Evolutionary conservation across 2,888 invertebrate genomes (phyloP).

Genomic region (Ypsolopha sequella): DNA sequence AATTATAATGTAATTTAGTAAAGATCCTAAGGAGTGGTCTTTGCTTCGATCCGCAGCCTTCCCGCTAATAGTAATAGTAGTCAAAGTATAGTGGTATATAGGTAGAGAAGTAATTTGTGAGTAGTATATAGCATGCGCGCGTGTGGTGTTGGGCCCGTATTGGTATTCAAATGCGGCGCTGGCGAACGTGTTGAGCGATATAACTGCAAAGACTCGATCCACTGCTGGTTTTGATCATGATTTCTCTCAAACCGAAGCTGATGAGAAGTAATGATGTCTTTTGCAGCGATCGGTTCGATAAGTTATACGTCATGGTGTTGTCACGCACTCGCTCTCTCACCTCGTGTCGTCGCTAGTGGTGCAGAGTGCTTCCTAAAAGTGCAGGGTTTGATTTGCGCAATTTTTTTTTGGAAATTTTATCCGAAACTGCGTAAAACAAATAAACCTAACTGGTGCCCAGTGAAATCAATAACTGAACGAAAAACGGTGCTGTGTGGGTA

Average conservation of each 20-base stretch:
- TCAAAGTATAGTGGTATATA: slow-evolving; percentile 58
- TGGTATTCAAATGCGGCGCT: slow-evolving; percentile 81
- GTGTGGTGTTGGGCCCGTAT: slow-evolving; percentile 72
- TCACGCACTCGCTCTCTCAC: slow-evolving; percentile 68
- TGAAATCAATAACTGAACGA: slow-evolving; percentile 58
- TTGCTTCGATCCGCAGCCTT: slow-evolving; percentile 50
- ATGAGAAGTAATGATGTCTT: background rate
- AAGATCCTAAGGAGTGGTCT: background rate
- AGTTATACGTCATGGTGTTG: slow-evolving; percentile 21
- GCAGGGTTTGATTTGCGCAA: slow-evolving; percentile 45
- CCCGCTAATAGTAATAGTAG: slow-evolving; percentile 61
- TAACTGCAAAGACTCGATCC: background rate
- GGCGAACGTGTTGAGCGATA: slow-evolving; percentile 34
- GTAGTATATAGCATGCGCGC: slow-evolving; percentile 65
- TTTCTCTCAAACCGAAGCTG: background rate
- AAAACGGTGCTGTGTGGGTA: slow-evolving; percentile 66
- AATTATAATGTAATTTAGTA: background rate
- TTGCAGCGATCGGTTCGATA: slow-evolving; percentile 13
- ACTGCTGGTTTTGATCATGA: background rate
- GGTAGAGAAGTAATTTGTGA: slow-evolving; percentile 43
- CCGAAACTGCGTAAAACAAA: slow-evolving; percentile 32
- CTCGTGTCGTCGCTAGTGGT: slow-evolving; percentile 65
- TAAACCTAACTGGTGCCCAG: slow-evolving; percentile 63
- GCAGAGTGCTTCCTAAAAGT: slow-evolving; percentile 67
- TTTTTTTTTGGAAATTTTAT: background rate